phyloP scores from a whole-genome alignment of 2,113 vertebrate species.

The Neolamprologus kungweensis region DNA sequence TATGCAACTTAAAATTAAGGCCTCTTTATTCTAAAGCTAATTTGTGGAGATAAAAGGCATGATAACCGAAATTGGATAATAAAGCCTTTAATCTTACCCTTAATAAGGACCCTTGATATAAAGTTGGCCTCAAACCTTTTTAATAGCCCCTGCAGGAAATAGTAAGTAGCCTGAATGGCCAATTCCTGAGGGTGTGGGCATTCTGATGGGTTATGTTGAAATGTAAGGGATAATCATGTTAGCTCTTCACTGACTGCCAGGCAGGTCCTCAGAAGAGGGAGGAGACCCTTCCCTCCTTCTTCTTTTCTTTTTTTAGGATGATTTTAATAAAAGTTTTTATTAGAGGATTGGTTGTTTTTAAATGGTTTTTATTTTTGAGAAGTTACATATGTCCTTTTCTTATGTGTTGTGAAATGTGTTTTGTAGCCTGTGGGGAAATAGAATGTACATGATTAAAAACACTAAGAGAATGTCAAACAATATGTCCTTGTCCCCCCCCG shows the following conservation, averaged over 20 bases:
- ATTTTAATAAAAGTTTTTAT: not conserved
- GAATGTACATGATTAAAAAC: not conserved
- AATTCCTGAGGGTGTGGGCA: not conserved
- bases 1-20: not conserved
- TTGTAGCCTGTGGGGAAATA: not conserved
- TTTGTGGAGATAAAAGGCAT: not conserved
- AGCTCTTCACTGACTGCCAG: not conserved
- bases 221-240: not conserved
- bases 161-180: not conserved
- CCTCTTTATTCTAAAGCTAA: not conserved
- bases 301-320: not conserved
- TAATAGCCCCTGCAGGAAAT: not conserved
- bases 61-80: not conserved
- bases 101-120: not conserved
- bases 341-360: not conserved
- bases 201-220: not conserved
- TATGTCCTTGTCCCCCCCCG: too few species aligned
- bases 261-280: not conserved
- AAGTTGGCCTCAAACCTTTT: not conserved
- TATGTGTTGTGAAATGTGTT: not conserved
- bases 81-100: not conserved
- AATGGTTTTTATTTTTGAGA: not conserved
- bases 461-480: too few species aligned
- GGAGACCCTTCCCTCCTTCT: accelerated
- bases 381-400: not conserved